Conservation (phyloP, 64 coral and sea anemone species). For the Astreopora myriophthalma region DNA sequence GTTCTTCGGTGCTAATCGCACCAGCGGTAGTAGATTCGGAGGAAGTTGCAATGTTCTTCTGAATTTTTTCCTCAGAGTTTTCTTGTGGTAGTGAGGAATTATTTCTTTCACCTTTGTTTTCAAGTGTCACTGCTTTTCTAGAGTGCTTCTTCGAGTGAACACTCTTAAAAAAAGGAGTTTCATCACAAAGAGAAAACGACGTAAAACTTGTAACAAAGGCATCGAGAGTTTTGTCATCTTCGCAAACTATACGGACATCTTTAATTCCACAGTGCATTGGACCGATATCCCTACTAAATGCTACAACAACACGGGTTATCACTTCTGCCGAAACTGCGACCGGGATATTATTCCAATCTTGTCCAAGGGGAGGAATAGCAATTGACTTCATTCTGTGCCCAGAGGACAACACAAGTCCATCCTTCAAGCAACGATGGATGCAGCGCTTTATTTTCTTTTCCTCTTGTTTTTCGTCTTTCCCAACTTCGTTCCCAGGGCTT, state of each 20-base stretch:
- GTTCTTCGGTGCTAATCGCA: neutral
- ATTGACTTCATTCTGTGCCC: neutral
- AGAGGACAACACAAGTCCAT: neutral
- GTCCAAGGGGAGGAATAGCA: constrained; percentile 11
- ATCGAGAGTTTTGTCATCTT: neutral
- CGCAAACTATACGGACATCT: neutral
- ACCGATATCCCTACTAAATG: neutral
- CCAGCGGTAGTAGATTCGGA: neutral
- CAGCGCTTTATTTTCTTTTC: neutral
- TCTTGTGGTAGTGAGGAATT: neutral
- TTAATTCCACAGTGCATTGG: constrained; percentile 11
- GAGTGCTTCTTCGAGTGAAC: neutral
- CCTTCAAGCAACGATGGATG: neutral
- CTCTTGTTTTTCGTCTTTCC: neutral
- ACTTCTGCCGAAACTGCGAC: neutral
- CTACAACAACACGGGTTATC: neutral
- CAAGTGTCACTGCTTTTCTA: neutral
- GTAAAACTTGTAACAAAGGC: neutral
- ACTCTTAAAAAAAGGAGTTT: neutral
- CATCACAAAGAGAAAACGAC: neutral
- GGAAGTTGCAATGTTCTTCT: neutral
- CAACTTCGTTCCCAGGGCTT: no score
- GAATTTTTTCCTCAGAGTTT: neutral
- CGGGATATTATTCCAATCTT: neutral
- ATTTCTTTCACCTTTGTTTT: neutral